Percentiles rank a stretch among this genome's conserved stretches.
Evolutionary conservation across 1,140 invertebrate species (phyloP).

Genomic region (Drosophila novamexicana): DNA sequence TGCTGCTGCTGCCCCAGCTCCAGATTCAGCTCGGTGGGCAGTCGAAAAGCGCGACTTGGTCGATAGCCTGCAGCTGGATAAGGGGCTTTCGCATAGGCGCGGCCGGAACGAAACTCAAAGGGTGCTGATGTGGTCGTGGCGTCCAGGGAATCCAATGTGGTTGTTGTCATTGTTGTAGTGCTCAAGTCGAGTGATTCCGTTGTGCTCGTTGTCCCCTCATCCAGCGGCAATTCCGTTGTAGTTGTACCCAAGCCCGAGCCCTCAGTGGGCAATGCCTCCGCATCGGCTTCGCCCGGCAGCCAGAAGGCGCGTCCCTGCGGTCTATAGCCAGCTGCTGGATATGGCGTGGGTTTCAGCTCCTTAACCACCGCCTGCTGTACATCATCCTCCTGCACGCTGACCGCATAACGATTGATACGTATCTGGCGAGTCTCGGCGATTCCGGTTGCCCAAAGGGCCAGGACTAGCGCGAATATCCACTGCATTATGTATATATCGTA

Average conservation of each 20-base stretch:
- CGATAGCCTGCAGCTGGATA: slow-evolving; percentile 74
- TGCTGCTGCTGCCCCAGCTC: slow-evolving; percentile 19
- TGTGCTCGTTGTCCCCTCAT: slow-evolving; percentile 47
- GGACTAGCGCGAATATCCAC: slow-evolving; percentile 35
- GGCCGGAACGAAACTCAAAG: slow-evolving; percentile 40
- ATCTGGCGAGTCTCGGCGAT: slow-evolving; percentile 62
- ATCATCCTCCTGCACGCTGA: slow-evolving; percentile 68
- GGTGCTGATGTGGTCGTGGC: slow-evolving; percentile 43
- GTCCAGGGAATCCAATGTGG: slow-evolving; percentile 38
- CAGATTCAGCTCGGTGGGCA: slow-evolving; percentile 59
- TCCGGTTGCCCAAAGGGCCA: slow-evolving; percentile 32
- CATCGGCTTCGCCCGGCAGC: slow-evolving; percentile 54
- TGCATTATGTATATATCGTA: slow-evolving; percentile 53
- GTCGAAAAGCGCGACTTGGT: slow-evolving; percentile 67
- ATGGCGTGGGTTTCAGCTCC: slow-evolving; percentile 55
- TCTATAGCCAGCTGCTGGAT: slow-evolving; percentile 64
- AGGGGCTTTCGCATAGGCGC: slow-evolving; percentile 51
- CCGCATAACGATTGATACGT: slow-evolving; percentile 72
- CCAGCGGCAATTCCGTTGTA: slow-evolving; percentile 55
- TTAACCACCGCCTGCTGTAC: slow-evolving; percentile 37
- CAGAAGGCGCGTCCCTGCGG: slow-evolving; percentile 64
- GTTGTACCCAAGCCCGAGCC: slow-evolving; percentile 43
- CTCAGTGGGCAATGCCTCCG: neutral
- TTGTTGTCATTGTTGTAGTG: slow-evolving; percentile 43
- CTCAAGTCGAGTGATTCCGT: slow-evolving; percentile 59